A percentile compares a stretch with the other conserved stretches of the same genome.
Evolutionary conservation across 53 echinoderm and acorn worm species (phyloP).

Genomic region (Astropecten irregularis): DNA sequence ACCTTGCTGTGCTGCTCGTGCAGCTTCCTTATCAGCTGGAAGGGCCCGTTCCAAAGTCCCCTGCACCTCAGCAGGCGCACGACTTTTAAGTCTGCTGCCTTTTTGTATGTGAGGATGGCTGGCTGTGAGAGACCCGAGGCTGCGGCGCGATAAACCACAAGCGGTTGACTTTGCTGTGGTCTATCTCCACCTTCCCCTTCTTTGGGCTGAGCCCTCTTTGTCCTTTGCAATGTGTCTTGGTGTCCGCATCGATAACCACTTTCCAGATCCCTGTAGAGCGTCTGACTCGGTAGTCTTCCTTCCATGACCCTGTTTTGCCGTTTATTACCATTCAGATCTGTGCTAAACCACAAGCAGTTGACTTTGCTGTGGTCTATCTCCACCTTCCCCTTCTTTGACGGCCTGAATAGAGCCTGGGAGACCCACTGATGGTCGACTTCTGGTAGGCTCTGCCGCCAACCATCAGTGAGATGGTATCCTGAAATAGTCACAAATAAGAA

Average conservation of each 20-base stretch:
- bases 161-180: background rate
- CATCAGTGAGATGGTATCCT: slow-evolving; percentile 57
- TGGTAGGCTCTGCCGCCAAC: slow-evolving; percentile 63
- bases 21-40: slow-evolving; percentile 46
- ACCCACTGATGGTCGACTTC: slow-evolving; percentile 62
- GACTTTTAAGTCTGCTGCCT: slow-evolving; percentile 59
- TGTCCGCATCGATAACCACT: too few relatives aligned
- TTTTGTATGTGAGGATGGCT: slow-evolving; percentile 64
- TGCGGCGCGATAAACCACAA: background rate
- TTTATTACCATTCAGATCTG: too few relatives aligned
- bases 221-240: too few relatives aligned
- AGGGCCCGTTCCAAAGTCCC: slow-evolving; percentile 59
- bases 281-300: too few relatives aligned
- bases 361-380: slow-evolving; percentile 36
- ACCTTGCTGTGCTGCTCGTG: slow-evolving; percentile 65
- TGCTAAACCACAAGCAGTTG: too few relatives aligned
- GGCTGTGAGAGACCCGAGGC: background rate
- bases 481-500: slow-evolving; percentile 21
- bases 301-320: too few relatives aligned
- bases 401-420: slow-evolving; percentile 51
- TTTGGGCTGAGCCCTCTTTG: too few relatives aligned
- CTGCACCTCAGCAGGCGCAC: slow-evolving; percentile 44
- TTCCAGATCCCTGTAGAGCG: too few relatives aligned
- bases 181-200: background rate
- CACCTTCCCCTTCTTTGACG: slow-evolving; percentile 25